Conservation (phyloP, 2,113 vertebrate species). For the Accipiter cooperii region DNA sequence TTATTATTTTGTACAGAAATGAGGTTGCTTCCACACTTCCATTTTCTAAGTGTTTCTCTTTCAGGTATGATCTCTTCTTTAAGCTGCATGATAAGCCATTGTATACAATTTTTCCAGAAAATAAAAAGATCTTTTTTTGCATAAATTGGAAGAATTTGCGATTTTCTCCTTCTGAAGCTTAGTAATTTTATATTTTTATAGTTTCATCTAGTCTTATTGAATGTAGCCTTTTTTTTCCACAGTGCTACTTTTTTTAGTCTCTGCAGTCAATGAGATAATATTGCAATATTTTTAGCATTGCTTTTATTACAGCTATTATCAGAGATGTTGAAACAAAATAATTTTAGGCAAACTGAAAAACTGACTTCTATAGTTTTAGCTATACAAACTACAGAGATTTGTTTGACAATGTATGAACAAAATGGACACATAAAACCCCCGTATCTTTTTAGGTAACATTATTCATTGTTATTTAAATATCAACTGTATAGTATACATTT, state of each 20-base stretch:
- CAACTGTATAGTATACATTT: neutral
- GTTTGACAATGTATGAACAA: neutral
- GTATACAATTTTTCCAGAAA: neutral
- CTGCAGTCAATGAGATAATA: neutral
- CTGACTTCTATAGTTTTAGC: neutral
- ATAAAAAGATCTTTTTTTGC: neutral
- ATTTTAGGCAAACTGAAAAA: neutral
- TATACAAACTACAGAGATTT: neutral
- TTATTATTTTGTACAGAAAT: neutral
- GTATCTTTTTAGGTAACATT: neutral
- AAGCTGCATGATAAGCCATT: neutral
- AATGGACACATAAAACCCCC: accelerated
- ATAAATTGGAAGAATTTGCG: neutral
- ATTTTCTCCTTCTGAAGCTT: neutral
- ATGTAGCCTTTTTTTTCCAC: neutral
- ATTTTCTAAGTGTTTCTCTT: neutral
- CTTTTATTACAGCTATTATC: neutral
- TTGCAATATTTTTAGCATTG: neutral
- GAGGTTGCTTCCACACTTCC: neutral
- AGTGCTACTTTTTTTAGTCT: neutral
- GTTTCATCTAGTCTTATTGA: neutral
- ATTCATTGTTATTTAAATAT: neutral
- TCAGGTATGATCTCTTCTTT: neutral
- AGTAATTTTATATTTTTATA: neutral
- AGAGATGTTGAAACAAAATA: neutral